These are phyloP conservation scores for Onychomys leucogaster DNA, from an alignment of 2,797 vertebrate species.

Conservation along the genomic window DNA sequence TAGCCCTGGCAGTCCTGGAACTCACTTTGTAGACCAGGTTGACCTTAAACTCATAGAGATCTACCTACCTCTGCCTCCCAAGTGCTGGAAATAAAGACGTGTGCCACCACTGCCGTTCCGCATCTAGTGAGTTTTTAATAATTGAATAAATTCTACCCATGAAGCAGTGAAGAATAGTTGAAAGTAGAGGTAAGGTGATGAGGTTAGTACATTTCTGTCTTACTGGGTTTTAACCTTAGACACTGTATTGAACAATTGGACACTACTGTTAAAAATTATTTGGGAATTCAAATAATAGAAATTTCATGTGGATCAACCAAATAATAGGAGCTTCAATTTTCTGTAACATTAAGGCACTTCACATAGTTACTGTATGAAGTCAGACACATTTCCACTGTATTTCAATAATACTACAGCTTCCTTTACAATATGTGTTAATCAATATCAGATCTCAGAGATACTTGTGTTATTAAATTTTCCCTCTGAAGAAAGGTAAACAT, in stretches of 20 bases:
- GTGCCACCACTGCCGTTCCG: background rate
- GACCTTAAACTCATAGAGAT: background rate
- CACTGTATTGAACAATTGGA: background rate
- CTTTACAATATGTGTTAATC: background rate
- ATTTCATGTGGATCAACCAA: background rate
- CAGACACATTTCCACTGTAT: background rate
- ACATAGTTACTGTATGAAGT: background rate
- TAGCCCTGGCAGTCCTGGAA: background rate
- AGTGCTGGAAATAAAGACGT: background rate
- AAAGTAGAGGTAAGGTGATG: background rate
- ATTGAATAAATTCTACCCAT: background rate
- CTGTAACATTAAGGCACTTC: background rate
- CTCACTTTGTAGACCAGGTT: background rate
- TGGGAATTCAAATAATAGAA: background rate
- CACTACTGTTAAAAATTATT: background rate
- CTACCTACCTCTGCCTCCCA: background rate
- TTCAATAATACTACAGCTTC: background rate
- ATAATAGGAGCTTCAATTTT: background rate
- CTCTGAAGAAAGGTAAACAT: background rate
- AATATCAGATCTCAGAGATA: background rate
- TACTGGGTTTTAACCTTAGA: background rate
- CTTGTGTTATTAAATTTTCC: background rate
- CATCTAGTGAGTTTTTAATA: background rate
- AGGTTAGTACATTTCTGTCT: background rate
- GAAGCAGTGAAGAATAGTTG: background rate